Conservation (phyloP, 2,797 vertebrate species). For the Leptatherina wallacei region DNA sequence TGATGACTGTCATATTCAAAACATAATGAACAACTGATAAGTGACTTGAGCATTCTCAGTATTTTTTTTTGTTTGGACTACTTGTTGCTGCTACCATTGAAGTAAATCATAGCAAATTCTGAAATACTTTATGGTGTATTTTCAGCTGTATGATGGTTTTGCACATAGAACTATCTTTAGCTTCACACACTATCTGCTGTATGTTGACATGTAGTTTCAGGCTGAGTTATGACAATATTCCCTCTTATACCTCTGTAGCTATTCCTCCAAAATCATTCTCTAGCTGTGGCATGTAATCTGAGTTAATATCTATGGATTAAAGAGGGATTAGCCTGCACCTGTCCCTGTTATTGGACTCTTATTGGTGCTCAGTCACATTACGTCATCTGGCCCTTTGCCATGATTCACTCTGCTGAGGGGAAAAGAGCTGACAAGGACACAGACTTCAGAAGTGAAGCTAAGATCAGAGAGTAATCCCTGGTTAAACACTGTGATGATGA, state of each 20-base stretch:
- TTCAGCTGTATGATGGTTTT: background rate
- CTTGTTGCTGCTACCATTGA: no score
- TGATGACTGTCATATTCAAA: background rate
- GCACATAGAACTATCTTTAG: background rate
- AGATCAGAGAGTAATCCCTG: constrained; percentile 50
- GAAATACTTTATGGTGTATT: background rate
- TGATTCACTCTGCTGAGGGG: constrained; percentile 28
- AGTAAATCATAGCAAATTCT: background rate
- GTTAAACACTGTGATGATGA: constrained; percentile 55
- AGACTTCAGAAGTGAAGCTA: constrained; percentile 31
- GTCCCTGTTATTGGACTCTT: constrained; percentile 70
- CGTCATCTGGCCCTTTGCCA: constrained; percentile 43
- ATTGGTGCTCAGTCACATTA: constrained; percentile 33
- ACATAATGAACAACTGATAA: background rate
- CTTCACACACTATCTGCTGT: constrained; percentile 4
- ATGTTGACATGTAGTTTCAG: constrained; percentile 17
- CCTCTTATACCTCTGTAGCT: constrained; percentile 13
- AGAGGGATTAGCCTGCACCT: constrained; percentile 71
- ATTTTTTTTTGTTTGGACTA: background rate
- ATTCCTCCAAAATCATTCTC: constrained; percentile 24
- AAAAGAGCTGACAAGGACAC: constrained; percentile 20
- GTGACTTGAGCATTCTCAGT: background rate
- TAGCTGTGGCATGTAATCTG: constrained; percentile 54
- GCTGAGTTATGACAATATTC: constrained; percentile 11
- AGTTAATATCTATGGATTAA: constrained; percentile 67